Evolutionary conservation across 1,140 invertebrate genomes (phyloP).

Genomic region (Drusus annulatus): DNA sequence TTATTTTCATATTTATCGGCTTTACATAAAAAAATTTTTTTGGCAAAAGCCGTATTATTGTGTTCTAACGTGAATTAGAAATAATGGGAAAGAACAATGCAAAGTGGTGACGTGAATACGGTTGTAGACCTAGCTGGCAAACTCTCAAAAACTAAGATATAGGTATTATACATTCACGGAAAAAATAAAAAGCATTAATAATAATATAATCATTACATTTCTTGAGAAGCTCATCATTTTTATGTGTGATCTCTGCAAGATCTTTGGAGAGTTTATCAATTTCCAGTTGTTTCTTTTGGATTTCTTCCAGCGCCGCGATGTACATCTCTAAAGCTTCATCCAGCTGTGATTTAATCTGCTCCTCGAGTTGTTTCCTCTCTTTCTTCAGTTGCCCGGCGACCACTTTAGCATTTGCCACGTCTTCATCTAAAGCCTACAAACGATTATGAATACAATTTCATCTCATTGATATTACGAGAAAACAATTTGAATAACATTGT

Average conservation of each 20-base stretch:
- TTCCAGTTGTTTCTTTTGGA: slow-evolving; percentile 26
- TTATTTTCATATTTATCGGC: too few relatives aligned
- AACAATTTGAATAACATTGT: background rate
- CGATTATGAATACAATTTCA: background rate
- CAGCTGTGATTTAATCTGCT: slow-evolving; percentile 25
- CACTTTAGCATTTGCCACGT: slow-evolving; percentile 25
- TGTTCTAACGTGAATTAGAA: too few relatives aligned
- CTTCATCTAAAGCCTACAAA: slow-evolving; percentile 15
- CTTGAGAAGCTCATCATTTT: slow-evolving; percentile 9
- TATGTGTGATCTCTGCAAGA: background rate
- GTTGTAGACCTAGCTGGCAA: too few relatives aligned
- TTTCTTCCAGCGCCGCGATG: slow-evolving; percentile 1
- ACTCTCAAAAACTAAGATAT: too few relatives aligned
- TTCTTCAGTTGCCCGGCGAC: slow-evolving; percentile 1
- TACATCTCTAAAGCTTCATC: slow-evolving; percentile 37
- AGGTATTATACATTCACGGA: too few relatives aligned
- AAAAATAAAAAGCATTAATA: too few relatives aligned
- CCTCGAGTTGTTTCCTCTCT: slow-evolving; percentile 24
- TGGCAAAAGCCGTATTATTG: too few relatives aligned
- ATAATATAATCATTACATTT: slow-evolving; percentile 2
- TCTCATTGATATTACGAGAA: background rate
- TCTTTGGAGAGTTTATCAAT: background rate
- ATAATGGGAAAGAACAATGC: too few relatives aligned
- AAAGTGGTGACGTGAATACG: too few relatives aligned
- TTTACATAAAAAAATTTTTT: too few relatives aligned